A percentile compares a stretch with the other conserved stretches of the same genome.
These are phyloP conservation scores for Accipiter cooperii DNA, from an alignment of 2,113 vertebrate species.

Conservation along the genomic window DNA sequence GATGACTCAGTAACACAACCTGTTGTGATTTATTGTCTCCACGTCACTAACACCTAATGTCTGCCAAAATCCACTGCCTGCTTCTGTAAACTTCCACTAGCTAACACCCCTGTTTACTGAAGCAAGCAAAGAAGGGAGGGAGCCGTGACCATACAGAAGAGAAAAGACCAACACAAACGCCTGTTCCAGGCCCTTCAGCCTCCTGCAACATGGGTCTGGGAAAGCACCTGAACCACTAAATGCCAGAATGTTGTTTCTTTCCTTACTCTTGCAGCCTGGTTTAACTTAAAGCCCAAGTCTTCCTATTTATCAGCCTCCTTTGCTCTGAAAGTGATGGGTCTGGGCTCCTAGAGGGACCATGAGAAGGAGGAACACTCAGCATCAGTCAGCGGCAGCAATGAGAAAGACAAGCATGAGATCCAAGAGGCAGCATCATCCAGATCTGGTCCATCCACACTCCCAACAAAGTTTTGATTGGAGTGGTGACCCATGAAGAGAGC, in stretches of 20 bases:
- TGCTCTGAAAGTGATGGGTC: background rate
- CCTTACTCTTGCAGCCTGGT: background rate
- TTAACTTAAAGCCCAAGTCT: background rate
- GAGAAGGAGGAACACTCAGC: background rate
- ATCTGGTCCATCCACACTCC: background rate
- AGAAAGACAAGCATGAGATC: background rate
- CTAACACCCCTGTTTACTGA: background rate
- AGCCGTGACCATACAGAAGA: background rate
- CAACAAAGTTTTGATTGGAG: background rate
- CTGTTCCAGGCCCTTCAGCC: background rate
- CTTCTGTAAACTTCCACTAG: constrained; percentile 20
- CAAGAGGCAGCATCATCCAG: background rate
- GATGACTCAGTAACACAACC: constrained; percentile 27
- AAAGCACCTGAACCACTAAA: background rate
- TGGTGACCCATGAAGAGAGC: background rate
- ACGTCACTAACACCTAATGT: background rate
- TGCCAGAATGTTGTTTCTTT: background rate
- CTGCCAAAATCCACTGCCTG: constrained; percentile 3
- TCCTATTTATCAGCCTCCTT: background rate
- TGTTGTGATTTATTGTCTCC: constrained; percentile 28
- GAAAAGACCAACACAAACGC: background rate
- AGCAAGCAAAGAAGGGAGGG: background rate
- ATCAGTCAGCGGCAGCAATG: background rate
- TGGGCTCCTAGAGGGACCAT: background rate
- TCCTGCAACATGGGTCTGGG: background rate